Evolutionary conservation across 2,113 vertebrate species (phyloP).

Genomic region (Prietella phreatophila): DNA sequence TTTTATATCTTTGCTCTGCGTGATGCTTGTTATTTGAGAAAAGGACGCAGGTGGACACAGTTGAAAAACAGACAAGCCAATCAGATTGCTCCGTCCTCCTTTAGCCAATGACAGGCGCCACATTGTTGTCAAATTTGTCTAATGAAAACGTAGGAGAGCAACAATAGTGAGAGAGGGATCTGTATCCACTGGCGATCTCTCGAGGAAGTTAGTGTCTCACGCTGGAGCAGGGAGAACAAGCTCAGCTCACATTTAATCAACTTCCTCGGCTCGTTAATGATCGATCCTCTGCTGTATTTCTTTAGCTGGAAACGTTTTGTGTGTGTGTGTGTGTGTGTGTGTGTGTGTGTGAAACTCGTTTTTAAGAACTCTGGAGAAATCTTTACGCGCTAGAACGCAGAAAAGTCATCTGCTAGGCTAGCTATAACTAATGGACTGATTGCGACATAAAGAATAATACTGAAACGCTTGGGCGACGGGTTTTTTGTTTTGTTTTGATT

Average conservation of each 20-base stretch:
- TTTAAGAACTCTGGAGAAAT: neutral
- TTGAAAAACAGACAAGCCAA: conserved; percentile 83
- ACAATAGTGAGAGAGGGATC: conserved; percentile 85
- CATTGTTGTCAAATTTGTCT: conserved; percentile 98
- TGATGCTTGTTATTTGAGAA: conserved; percentile 77
- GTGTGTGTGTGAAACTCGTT: neutral
- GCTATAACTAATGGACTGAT: conserved; percentile 38
- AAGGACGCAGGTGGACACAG: conserved; percentile 81
- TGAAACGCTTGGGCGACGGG: conserved; percentile 4
- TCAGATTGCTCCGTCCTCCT: conserved; percentile 81
- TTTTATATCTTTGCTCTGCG: conserved; percentile 72
- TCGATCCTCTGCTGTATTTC: conserved; percentile 4
- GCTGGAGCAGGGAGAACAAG: conserved; percentile 64
- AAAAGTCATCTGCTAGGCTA: neutral
- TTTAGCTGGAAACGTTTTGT: conserved; percentile 34
- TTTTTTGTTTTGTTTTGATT: neutral
- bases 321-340: too few relatives aligned
- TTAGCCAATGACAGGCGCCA: conserved; percentile 94
- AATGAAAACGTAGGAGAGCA: conserved; percentile 92
- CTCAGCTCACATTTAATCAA: conserved; percentile 51
- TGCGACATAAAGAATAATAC: conserved; percentile 24
- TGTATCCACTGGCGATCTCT: conserved; percentile 80
- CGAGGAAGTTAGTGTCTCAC: conserved; percentile 79
- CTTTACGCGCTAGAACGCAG: neutral
- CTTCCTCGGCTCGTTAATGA: conserved; percentile 3